phyloP scores from a whole-genome alignment of 1,140 invertebrate genomes.

The Drosophila subpulchrella region DNA sequence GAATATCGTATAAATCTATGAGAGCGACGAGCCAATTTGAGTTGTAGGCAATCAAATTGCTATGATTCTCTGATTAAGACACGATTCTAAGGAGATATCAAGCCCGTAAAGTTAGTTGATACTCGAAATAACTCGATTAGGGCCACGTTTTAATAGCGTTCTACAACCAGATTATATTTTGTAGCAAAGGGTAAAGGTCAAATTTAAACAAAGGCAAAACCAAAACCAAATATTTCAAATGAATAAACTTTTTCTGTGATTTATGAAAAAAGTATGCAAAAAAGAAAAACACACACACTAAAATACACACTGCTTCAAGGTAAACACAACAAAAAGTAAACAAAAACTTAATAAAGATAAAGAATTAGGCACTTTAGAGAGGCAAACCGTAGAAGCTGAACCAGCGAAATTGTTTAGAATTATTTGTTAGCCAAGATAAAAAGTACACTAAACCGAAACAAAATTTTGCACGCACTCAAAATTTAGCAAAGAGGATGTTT shows the following conservation, averaged over 20 bases:
- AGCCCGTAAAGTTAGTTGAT: constrained; percentile 4
- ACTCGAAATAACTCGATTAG: constrained; percentile 13
- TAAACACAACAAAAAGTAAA: constrained; percentile 51
- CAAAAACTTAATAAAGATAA: constrained; percentile 36
- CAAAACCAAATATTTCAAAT: constrained; percentile 67
- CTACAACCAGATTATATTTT: constrained; percentile 65
- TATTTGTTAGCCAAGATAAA: constrained; percentile 57
- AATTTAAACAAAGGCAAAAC: constrained; percentile 39
- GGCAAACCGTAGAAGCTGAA: constrained; percentile 50
- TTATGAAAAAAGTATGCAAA: constrained; percentile 82
- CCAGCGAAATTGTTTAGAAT: constrained; percentile 67
- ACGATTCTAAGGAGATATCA: constrained; percentile 13
- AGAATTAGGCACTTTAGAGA: constrained; percentile 65
- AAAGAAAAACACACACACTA: constrained; percentile 21
- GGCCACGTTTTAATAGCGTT: constrained; percentile 55
- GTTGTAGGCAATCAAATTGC: constrained; percentile 48
- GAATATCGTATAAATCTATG: constrained; percentile 51
- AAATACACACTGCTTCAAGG: constrained; percentile 31
- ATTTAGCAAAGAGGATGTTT: constrained; percentile 25
- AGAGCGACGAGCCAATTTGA: constrained; percentile 39
- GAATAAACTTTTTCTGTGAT: constrained; percentile 82
- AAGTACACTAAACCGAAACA: constrained; percentile 25
- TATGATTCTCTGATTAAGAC: constrained; percentile 31
- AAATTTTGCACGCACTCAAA: constrained; percentile 59
- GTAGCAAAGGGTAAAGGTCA: constrained; percentile 54